Conservation (phyloP, 1,140 invertebrate species). For the Harpegnathos saltator region DNA sequence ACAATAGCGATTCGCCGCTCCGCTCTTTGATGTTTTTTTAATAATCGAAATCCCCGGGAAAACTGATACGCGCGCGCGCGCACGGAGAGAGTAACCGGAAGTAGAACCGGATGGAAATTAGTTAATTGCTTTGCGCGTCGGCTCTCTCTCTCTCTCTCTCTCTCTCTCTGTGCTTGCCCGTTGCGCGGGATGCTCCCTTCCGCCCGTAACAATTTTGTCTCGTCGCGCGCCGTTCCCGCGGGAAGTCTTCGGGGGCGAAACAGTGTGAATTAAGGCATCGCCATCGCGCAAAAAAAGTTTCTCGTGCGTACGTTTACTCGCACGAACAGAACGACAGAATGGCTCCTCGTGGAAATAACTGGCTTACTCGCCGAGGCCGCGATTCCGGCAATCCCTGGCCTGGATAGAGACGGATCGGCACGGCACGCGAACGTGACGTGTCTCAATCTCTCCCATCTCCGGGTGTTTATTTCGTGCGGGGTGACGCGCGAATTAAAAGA, state of each 20-base stretch:
- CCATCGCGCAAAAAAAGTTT: background rate
- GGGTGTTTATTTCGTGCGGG: constrained; percentile 63
- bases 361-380: background rate
- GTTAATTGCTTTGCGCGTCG: constrained; percentile 24
- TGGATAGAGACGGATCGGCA: constrained; percentile 56
- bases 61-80: constrained; percentile 16
- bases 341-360: too few species aligned
- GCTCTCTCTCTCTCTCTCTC: too few species aligned
- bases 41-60: constrained; percentile 48
- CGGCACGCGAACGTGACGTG: constrained; percentile 13
- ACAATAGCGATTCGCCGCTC: constrained; percentile 57
- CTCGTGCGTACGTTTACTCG: too few species aligned
- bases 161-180: constrained; percentile 1
- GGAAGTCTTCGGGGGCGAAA: background rate
- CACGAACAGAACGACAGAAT: too few species aligned
- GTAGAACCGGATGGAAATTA: constrained; percentile 48
- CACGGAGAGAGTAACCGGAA: constrained; percentile 21
- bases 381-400: background rate
- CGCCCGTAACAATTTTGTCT: background rate
- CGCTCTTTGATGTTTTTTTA: constrained; percentile 58
- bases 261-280: background rate
- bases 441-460: constrained; percentile 46
- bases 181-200: constrained; percentile 13
- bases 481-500: constrained; percentile 81
- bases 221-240: background rate